These are phyloP conservation scores for Macquaria ambigua DNA, from an alignment of 2,113 vertebrate genomes.

Conservation along the genomic window DNA sequence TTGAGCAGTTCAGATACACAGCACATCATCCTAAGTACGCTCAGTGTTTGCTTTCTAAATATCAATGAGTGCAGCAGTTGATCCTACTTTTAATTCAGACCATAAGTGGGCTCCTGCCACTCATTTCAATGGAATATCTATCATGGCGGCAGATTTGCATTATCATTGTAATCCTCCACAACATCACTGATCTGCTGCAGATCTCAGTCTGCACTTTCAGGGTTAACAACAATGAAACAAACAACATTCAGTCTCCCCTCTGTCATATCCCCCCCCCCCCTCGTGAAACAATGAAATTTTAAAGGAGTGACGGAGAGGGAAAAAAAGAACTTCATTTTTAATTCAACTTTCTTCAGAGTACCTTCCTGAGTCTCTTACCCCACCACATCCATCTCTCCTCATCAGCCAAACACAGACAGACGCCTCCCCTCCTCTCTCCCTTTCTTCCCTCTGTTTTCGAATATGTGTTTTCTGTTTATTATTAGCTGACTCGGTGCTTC, in stretches of 20 bases:
- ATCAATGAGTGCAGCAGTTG: not conserved
- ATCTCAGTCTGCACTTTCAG: not conserved
- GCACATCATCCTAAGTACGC: not conserved
- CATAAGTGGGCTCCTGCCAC: not conserved
- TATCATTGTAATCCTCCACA: not conserved
- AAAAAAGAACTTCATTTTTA: slow-evolving; percentile 67
- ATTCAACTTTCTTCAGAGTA: slow-evolving; percentile 61
- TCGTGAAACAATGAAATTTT: slow-evolving; percentile 62
- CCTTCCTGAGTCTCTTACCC: slow-evolving; percentile 89
- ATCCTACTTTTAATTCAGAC: not conserved
- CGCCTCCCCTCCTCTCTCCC: slow-evolving; percentile 73
- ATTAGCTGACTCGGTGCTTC: slow-evolving; percentile 85
- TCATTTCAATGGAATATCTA: not conserved
- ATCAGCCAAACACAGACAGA: slow-evolving; percentile 74
- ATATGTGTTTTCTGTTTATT: slow-evolving; percentile 86
- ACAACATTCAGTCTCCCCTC: not conserved
- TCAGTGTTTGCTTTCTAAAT: not conserved
- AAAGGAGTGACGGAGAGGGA: slow-evolving; percentile 49
- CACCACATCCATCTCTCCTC: slow-evolving; percentile 90
- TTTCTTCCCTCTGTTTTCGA: slow-evolving; percentile 80
- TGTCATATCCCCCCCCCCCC: slow-evolving; percentile 5
- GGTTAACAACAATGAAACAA: slow-evolving; percentile 17
- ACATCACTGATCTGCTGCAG: slow-evolving; percentile 2
- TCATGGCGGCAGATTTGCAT: not conserved
- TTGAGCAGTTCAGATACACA: not conserved